phyloP scores from a whole-genome alignment of 2,888 invertebrate species.

The Phalera bucephala region DNA sequence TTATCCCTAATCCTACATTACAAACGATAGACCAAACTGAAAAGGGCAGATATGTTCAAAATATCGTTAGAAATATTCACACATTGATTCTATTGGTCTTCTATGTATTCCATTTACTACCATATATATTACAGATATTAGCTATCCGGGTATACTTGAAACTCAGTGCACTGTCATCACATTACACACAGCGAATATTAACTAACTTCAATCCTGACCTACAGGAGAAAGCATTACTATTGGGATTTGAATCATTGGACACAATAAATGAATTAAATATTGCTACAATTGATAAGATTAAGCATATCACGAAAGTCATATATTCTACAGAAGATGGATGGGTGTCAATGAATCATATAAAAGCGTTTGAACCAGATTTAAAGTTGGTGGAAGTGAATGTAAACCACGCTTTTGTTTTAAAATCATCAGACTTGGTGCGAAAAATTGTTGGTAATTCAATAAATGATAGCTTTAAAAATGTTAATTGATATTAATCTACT shows the following conservation, averaged over 20 bases:
- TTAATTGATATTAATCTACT: too few species aligned
- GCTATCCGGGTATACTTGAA: too few species aligned
- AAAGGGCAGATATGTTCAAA: conserved; percentile 19
- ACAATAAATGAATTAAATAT: conserved; percentile 15
- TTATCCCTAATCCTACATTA: conserved; percentile 25
- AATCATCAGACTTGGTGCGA: conserved; percentile 8
- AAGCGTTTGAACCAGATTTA: conserved; percentile 23
- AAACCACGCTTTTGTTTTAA: too few species aligned
- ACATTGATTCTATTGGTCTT: too few species aligned
- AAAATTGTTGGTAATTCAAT: too few species aligned
- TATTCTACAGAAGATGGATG: too few species aligned
- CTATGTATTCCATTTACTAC: too few species aligned
- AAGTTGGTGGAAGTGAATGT: too few species aligned
- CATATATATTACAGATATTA: too few species aligned
- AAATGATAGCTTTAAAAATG: too few species aligned
- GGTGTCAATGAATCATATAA: conserved; percentile 21
- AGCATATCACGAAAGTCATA: conserved; percentile 23
- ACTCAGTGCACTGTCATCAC: too few species aligned
- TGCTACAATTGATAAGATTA: conserved; percentile 15
- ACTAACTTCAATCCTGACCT: too few species aligned
- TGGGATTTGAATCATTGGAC: conserved; percentile 20
- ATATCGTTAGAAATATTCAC: conserved; percentile 15
- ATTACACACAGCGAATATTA: conserved; percentile 13
- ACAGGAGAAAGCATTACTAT: conserved; percentile 15
- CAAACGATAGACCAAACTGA: conserved; percentile 16